Conservation (phyloP, 2,888 invertebrate genomes). For the Dichetophora obliterata region DNA sequence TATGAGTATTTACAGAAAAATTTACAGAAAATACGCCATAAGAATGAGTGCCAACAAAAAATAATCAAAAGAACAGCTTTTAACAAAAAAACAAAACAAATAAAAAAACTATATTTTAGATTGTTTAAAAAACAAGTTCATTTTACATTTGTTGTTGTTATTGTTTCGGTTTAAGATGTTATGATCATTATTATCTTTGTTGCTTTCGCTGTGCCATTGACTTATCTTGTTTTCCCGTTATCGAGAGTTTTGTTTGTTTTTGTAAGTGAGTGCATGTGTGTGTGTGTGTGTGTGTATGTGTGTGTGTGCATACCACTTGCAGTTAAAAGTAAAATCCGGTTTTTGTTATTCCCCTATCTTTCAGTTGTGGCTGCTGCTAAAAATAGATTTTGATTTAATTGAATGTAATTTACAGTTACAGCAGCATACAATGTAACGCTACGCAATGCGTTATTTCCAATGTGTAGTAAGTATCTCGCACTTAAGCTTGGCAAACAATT, state of each 20-base stretch:
- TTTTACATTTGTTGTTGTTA: background rate
- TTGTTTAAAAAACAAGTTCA: background rate
- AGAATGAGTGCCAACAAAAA: too few species aligned
- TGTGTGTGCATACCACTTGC: background rate
- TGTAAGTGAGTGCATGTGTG: too few species aligned
- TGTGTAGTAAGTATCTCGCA: background rate
- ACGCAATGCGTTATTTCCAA: conserved; percentile 11
- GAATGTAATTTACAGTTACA: conserved; percentile 34
- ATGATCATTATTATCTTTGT: background rate
- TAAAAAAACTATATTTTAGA: background rate
- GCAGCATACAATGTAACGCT: background rate
- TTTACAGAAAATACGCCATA: too few species aligned
- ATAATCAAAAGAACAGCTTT: too few species aligned
- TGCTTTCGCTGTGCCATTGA: background rate
- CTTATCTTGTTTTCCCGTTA: background rate
- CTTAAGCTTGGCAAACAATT: conserved; percentile 1
- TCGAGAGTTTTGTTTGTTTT: background rate
- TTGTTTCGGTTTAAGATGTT: background rate
- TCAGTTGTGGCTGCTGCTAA: background rate
- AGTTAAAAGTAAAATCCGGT: conserved; percentile 9
- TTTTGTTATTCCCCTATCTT: background rate
- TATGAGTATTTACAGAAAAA: too few species aligned
- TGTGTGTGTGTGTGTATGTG: background rate
- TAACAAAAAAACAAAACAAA: too few species aligned
- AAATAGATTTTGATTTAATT: conserved; percentile 37